Percentiles rank a stretch among this genome's conserved stretches.
Conservation (phyloP, 2,888 invertebrate species). For the Odontocerum albicorne region DNA sequence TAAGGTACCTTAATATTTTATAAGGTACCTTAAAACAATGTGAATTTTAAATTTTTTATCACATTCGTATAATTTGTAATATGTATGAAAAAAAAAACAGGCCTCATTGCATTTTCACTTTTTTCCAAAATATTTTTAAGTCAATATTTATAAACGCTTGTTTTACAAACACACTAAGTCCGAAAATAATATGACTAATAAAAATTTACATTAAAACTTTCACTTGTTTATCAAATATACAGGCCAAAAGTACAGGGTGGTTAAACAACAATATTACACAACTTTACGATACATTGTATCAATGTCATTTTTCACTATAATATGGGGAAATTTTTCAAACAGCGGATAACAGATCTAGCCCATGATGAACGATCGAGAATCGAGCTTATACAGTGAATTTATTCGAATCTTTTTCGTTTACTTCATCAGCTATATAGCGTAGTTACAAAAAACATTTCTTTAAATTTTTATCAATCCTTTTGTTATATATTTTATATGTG, state of each 20-base stretch:
- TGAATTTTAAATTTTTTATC: too few species aligned
- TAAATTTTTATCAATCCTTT: too few species aligned
- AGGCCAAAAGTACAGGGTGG: slow-evolving; percentile 18
- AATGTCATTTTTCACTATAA: slow-evolving; percentile 16
- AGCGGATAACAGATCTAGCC: slow-evolving; percentile 61
- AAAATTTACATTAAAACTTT: slow-evolving; percentile 26
- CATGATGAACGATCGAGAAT: slow-evolving; percentile 17
- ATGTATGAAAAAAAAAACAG: too few species aligned
- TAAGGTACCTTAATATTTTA: too few species aligned
- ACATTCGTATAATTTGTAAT: too few species aligned
- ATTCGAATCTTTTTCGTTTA: slow-evolving; percentile 5
- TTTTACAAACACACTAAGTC: slow-evolving; percentile 11
- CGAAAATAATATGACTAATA: slow-evolving; percentile 15
- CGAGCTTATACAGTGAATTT: slow-evolving; percentile 11
- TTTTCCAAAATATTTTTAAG: slow-evolving; percentile 13
- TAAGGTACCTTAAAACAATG: too few species aligned
- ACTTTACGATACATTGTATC: slow-evolving; percentile 12
- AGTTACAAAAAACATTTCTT: too few species aligned
- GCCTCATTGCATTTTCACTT: too few species aligned
- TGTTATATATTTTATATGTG: too few species aligned
- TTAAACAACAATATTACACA: slow-evolving; percentile 18
- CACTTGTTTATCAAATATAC: slow-evolving; percentile 28
- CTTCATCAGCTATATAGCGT: not conserved
- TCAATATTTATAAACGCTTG: slow-evolving; percentile 17
- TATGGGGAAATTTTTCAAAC: slow-evolving; percentile 53